A percentile compares a stretch with the other conserved stretches of the same genome.
These are phyloP conservation scores for Gonatopus flavifemur DNA, from an alignment of 1,140 invertebrate genomes.

Conservation along the genomic window DNA sequence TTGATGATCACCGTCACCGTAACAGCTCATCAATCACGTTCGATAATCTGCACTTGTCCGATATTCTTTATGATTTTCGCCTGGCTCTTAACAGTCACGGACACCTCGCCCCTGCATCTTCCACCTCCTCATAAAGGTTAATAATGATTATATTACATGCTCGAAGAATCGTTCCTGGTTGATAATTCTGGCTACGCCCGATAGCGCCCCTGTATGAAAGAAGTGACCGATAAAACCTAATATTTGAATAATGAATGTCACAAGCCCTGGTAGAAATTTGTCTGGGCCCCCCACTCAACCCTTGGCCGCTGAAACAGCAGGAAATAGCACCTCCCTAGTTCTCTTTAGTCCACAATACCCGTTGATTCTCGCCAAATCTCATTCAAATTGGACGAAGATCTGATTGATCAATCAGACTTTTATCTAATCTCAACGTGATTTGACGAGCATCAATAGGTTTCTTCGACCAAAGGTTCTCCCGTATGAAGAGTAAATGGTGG, in stretches of 20 bases:
- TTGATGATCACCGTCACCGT: slow-evolving; percentile 15
- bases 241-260: too few species aligned
- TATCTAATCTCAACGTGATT: too few species aligned
- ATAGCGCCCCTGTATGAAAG: not conserved
- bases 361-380: too few species aligned
- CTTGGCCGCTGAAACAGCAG: not conserved
- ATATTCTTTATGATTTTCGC: slow-evolving; percentile 15
- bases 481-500: too few species aligned
- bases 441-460: too few species aligned
- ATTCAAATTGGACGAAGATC: too few species aligned
- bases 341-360: too few species aligned
- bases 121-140: slow-evolving; percentile 22
- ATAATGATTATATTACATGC: slow-evolving; percentile 13
- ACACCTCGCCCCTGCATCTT: slow-evolving; percentile 26
- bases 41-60: not conserved
- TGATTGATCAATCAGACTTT: too few species aligned
- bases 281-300: not conserved
- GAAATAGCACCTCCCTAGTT: not conserved
- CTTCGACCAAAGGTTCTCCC: too few species aligned
- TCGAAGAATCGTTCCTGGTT: not conserved
- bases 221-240: too few species aligned
- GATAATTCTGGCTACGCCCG: not conserved
- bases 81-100: slow-evolving; percentile 15
- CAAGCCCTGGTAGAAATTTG: too few species aligned
- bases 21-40: slow-evolving; percentile 13